Evolutionary conservation across 2,888 invertebrate genomes (phyloP), one percentile per base, ranked within the genome.

Genomic region (Ornithoptera alexandrae): DNA sequence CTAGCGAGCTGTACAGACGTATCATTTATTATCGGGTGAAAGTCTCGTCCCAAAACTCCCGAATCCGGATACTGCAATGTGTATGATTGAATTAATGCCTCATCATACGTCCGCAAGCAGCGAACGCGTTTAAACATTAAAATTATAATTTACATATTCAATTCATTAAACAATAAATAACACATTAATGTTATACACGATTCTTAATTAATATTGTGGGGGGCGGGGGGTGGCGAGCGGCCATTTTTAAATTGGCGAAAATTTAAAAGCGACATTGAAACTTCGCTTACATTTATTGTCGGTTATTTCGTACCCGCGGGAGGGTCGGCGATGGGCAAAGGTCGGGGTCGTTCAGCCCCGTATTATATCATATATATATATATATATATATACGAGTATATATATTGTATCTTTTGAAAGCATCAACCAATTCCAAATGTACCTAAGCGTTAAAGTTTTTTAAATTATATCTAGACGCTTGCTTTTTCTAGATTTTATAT

Each of bases 131-230:
- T 39, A 39, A 39, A 39, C 39, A 39, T 39, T 39, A 39, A 39
- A 39, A 39, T 39, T 39, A 39, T 39, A 57, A 57, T 57, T 59
- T 24, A 17, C 17, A 61, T 53, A 53, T 66, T 61, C 50, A 22
- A 61, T 67, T 61, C 12, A 61, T 67, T 60, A 18, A 53, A 22
- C 53, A 50, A 20, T 53, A 61, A 61, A 61, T 61, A 67, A 67
- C 22, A 30, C 36, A 61, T 58, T 58, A 68, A 42, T 63, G 42
- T 63, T 46, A 20, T 59, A 42, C 46, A 18, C 58, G 24, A 63
- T 59, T 62, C 59, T 67, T 67, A 67, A 67, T 67, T 61, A 67
- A 67, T 67, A 61, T n/a, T 56, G 18, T 39, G 39, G 10, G 39
- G 8, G 53, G 46, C 56, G 36, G 18, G 46, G 20, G 53, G 8